A percentile compares a stretch with the other conserved stretches of the same genome.
Conservation (phyloP, 2,113 vertebrate genomes). For the Laticauda laticaudata region DNA sequence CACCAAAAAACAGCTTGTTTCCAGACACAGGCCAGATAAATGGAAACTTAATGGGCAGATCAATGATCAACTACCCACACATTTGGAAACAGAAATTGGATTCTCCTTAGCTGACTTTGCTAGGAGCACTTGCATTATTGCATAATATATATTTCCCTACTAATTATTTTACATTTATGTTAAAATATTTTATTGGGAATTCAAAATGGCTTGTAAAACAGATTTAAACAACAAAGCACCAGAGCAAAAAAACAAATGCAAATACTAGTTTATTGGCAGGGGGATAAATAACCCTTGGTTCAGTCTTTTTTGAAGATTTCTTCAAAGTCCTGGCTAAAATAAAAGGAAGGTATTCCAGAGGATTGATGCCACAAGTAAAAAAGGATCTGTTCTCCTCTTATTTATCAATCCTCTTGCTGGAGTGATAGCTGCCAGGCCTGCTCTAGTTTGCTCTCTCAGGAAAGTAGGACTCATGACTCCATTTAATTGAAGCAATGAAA, state of each 20-base stretch:
- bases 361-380: not conserved
- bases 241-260: not conserved
- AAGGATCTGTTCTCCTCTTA: not conserved
- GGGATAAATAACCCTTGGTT: not conserved
- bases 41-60: conserved; percentile 18
- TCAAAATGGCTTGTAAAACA: not conserved
- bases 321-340: not conserved
- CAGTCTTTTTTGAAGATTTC: not conserved
- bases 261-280: not conserved
- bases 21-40: not conserved
- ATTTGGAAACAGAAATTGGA: conserved; percentile 7
- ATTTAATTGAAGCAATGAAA: no score
- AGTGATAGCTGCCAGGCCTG: not conserved
- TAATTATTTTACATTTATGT: not conserved
- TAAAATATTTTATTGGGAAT: not conserved
- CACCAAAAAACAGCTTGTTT: not conserved
- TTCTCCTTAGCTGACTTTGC: conserved; percentile 22
- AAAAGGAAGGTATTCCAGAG: not conserved
- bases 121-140: not conserved
- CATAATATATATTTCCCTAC: not conserved
- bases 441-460: no score
- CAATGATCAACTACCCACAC: not conserved
- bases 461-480: no score
- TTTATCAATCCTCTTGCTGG: not conserved
- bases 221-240: not conserved